Conservation (phyloP, 2,888 invertebrate species). For the Eledone cirrhosa region DNA sequence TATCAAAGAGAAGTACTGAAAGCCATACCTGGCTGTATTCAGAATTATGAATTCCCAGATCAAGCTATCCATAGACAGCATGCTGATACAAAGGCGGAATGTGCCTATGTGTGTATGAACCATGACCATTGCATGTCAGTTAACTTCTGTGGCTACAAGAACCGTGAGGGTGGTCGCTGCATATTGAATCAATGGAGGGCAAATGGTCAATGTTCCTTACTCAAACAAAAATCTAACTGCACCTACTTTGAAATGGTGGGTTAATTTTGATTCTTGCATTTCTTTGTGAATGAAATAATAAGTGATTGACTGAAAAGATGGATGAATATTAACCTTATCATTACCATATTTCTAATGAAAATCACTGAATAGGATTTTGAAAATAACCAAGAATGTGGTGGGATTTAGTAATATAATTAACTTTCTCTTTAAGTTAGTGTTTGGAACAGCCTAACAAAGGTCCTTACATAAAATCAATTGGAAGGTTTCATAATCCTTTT, state of each 20-base stretch:
- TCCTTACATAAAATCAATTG: too few relatives aligned
- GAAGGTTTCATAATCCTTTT: too few relatives aligned
- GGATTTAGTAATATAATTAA: too few relatives aligned
- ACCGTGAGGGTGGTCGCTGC: not conserved
- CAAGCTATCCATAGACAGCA: not conserved
- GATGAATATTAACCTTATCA: too few relatives aligned
- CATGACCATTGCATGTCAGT: constrained; percentile 2
- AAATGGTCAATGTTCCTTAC: not conserved
- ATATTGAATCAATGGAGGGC: constrained; percentile 15
- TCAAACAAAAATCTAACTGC: constrained; percentile 10
- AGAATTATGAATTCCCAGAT: not conserved
- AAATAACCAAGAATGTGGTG: too few relatives aligned
- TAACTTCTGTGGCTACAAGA: not conserved
- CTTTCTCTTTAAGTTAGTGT: too few relatives aligned
- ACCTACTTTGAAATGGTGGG: constrained; percentile 22
- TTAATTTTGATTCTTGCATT: not conserved
- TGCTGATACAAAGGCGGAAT: constrained; percentile 5
- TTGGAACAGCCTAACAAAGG: too few relatives aligned
- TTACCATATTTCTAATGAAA: too few relatives aligned
- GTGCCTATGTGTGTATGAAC: not conserved
- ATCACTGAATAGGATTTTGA: too few relatives aligned
- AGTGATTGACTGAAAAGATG: too few relatives aligned
- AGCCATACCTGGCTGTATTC: not conserved
- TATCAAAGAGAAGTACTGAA: constrained; percentile 8
- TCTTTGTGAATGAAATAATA: too few relatives aligned